Percentiles rank a stretch among this genome's conserved stretches.
Evolutionary conservation across 1,140 invertebrate species (phyloP).

Genomic region (Micrasema longulum): DNA sequence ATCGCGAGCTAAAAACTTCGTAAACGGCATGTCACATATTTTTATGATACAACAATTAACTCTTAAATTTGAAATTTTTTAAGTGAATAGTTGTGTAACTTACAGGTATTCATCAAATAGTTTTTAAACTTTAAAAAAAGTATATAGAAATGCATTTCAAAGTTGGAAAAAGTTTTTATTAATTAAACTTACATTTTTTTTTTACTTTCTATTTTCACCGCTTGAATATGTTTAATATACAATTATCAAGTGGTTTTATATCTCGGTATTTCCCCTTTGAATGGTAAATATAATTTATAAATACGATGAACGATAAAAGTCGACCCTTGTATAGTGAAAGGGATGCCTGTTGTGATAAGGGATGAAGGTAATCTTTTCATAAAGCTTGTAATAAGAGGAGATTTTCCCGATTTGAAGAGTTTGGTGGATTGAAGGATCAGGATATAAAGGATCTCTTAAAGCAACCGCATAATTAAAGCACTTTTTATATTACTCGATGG

Average conservation of each 20-base stretch:
- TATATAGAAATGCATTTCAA: too few relatives aligned
- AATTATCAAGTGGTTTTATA: too few relatives aligned
- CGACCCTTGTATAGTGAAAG: slow-evolving; percentile 20
- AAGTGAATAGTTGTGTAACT: too few relatives aligned
- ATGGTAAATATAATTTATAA: slow-evolving; percentile 33
- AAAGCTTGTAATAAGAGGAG: slow-evolving; percentile 48
- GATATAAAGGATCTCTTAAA: slow-evolving; percentile 26
- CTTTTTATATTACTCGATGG: slow-evolving; percentile 10
- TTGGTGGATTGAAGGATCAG: slow-evolving; percentile 42
- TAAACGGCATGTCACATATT: too few relatives aligned
- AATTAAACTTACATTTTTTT: too few relatives aligned
- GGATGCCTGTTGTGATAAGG: slow-evolving; percentile 36
- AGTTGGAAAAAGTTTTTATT: too few relatives aligned
- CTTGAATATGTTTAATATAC: background rate
- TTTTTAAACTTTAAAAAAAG: too few relatives aligned
- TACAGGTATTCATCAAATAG: too few relatives aligned
- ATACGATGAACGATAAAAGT: slow-evolving; percentile 21
- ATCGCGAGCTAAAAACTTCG: slow-evolving; percentile 13
- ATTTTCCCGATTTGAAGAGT: slow-evolving; percentile 38
- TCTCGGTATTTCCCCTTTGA: slow-evolving; percentile 24
- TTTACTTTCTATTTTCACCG: background rate
- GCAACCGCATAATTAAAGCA: slow-evolving; percentile 20
- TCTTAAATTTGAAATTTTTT: too few relatives aligned
- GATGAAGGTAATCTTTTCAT: slow-evolving; percentile 52
- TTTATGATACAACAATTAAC: too few relatives aligned